These are phyloP conservation scores for Acanthosepion pharaonis DNA, from an alignment of 2,888 invertebrate genomes.

Conservation along the genomic window DNA sequence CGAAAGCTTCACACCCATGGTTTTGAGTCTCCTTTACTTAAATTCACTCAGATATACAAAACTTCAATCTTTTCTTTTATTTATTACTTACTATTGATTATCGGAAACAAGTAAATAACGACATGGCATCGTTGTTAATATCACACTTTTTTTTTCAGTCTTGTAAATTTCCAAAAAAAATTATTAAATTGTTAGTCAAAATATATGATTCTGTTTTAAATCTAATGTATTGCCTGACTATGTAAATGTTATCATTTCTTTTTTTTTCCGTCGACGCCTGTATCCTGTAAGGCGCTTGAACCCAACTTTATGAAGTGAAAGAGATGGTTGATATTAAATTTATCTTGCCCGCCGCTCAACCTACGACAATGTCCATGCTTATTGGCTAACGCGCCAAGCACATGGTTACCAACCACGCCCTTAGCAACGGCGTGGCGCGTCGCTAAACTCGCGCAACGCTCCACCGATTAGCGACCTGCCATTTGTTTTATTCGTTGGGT, in stretches of 20 bases:
- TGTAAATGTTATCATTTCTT: not conserved
- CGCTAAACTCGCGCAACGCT: constrained; percentile 47
- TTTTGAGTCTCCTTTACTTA: not conserved
- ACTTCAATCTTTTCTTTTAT: not conserved
- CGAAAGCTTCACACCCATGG: not conserved
- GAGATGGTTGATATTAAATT: not conserved
- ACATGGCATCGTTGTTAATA: no score
- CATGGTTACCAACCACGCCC: not conserved
- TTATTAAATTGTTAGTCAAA: not conserved
- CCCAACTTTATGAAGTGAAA: not conserved
- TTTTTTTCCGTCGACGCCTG: not conserved
- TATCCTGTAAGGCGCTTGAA: not conserved
- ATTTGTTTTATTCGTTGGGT: not conserved
- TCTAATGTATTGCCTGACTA: not conserved
- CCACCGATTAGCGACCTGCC: constrained; percentile 35
- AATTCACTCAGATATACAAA: not conserved
- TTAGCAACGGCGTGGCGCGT: constrained; percentile 39
- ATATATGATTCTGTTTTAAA: no score
- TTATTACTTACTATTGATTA: not conserved
- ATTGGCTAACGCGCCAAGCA: not conserved
- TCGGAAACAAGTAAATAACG: no score
- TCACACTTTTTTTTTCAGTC: not conserved
- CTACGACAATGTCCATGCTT: not conserved
- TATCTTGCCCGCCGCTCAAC: not conserved
- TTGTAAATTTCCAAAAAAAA: not conserved